phyloP scores from a whole-genome alignment of 2,888 invertebrate genomes.

The Mythimna lalbum region DNA sequence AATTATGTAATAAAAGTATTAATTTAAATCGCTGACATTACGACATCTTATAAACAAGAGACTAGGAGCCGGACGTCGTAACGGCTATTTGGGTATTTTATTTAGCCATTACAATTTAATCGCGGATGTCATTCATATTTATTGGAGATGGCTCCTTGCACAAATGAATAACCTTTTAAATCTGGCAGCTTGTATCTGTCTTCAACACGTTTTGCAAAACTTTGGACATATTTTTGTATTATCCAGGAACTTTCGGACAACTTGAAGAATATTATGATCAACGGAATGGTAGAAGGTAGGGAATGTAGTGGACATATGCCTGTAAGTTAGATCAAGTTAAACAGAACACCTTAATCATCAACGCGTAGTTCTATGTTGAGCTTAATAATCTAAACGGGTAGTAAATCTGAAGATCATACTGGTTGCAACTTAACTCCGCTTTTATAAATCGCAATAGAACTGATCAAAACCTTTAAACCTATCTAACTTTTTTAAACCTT shows the following conservation, averaged over 20 bases:
- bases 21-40: constrained; percentile 18
- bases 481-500: too few relatives aligned
- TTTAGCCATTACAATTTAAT: constrained; percentile 12
- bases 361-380: too few relatives aligned
- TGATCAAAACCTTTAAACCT: too few relatives aligned
- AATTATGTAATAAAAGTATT: constrained; percentile 9
- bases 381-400: too few relatives aligned
- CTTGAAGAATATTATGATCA: background rate
- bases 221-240: background rate
- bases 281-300: background rate
- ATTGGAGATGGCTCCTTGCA: background rate
- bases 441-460: background rate
- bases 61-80: background rate
- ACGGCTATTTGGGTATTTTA: constrained; percentile 14
- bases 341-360: too few relatives aligned
- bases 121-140: constrained; percentile 8
- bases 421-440: too few relatives aligned
- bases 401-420: too few relatives aligned
- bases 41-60: constrained; percentile 12
- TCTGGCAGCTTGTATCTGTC: background rate
- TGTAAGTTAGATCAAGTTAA: too few relatives aligned
- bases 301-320: too few relatives aligned
- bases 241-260: background rate
- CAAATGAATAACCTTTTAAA: too few relatives aligned
- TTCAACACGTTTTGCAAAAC: background rate